Percentiles rank a stretch among this genome's conserved stretches.
Conservation (phyloP, 2,888 invertebrate genomes). For the Heteromyza rotundicornis region DNA sequence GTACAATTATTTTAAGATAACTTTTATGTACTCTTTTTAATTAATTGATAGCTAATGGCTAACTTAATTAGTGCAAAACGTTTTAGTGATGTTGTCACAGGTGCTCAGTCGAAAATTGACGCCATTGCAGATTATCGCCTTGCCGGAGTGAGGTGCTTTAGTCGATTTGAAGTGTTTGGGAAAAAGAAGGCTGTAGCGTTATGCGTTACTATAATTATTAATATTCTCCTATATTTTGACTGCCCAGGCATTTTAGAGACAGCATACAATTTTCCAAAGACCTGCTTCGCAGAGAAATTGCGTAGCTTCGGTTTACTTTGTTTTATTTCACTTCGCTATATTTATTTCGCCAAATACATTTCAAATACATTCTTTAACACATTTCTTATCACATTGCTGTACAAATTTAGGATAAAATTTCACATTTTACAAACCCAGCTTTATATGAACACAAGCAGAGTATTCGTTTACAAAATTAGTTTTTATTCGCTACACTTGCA, state of each 20-base stretch:
- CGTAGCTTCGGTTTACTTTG: too few relatives aligned
- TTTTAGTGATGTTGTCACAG: neutral
- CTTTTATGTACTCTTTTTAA: neutral
- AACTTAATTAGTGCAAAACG: slow-evolving; percentile 18
- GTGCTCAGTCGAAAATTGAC: neutral
- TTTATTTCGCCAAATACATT: neutral
- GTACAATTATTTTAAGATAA: neutral
- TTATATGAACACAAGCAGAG: too few relatives aligned
- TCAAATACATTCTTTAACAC: neutral
- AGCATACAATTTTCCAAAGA: too few relatives aligned
- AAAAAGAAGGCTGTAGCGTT: neutral
- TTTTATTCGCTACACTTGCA: too few relatives aligned
- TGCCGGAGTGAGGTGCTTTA: too few relatives aligned
- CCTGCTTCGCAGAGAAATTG: too few relatives aligned
- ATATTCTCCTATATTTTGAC: too few relatives aligned
- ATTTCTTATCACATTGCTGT: slow-evolving; percentile 1
- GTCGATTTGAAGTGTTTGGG: neutral
- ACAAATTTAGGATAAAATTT: too few relatives aligned
- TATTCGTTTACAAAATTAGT: too few relatives aligned
- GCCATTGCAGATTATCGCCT: neutral
- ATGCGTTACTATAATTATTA: neutral
- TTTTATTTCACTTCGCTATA: too few relatives aligned
- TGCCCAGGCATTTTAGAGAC: too few relatives aligned
- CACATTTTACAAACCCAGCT: too few relatives aligned
- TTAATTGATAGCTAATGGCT: slow-evolving; percentile 15